These are phyloP conservation scores for Bradypus variegatus DNA, from an alignment of 2,797 vertebrate genomes.

Conservation along the genomic window DNA sequence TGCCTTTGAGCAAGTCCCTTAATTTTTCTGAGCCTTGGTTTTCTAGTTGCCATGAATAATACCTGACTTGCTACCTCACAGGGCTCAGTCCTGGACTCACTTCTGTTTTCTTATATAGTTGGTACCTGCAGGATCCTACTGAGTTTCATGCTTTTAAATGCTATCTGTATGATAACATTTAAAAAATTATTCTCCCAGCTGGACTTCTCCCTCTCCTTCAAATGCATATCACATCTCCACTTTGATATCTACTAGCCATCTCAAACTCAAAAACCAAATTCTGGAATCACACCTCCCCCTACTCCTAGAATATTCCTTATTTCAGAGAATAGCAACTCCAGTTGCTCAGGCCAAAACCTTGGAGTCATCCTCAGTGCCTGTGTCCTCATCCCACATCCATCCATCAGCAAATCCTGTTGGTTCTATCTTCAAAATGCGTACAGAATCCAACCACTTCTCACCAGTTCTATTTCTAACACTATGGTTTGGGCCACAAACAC, in stretches of 20 bases:
- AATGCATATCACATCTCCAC: not conserved
- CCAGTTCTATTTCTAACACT: not conserved
- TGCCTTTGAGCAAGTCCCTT: not conserved
- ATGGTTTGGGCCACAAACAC: not conserved
- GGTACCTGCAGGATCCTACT: not conserved
- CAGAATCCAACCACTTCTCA: not conserved
- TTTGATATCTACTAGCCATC: not conserved
- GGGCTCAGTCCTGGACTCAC: not conserved
- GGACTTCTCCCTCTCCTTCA: not conserved
- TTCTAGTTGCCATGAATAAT: not conserved
- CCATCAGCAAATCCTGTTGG: not conserved
- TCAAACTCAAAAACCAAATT: constrained; percentile 4
- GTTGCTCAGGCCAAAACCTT: not conserved
- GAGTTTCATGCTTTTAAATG: not conserved
- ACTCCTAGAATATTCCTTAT: not conserved
- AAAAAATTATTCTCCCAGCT: not conserved
- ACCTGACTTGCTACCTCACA: not conserved
- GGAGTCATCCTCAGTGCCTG: not conserved
- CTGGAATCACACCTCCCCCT: not conserved
- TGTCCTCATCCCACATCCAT: not conserved
- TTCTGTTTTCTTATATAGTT: not conserved
- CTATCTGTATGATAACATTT: not conserved
- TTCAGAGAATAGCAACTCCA: not conserved
- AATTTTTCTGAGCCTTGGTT: not conserved
- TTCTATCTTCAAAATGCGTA: not conserved